Percentiles rank a stretch among this genome's conserved stretches.
Conservation (phyloP, 2,797 vertebrate species). For the Chaetophractus vellerosus region DNA sequence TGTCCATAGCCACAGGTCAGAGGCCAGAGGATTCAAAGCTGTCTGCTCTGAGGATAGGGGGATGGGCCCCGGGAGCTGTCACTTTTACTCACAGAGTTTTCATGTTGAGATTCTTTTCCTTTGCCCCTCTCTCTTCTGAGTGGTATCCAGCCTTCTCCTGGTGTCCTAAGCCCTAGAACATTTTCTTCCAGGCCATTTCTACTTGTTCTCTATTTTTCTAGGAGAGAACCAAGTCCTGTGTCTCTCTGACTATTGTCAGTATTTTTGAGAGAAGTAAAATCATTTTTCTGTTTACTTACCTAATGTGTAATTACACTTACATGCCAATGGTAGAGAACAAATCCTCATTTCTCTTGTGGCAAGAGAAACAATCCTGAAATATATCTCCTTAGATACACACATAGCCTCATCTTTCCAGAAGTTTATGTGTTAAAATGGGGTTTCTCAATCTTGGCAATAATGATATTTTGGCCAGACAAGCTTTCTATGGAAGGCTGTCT, state of each 20-base stretch:
- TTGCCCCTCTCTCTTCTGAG: too few species aligned
- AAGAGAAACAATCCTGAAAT: neutral
- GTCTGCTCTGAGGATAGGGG: too few species aligned
- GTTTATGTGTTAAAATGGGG: neutral
- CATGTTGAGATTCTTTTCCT: too few species aligned
- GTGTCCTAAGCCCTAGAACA: too few species aligned
- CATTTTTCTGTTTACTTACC: neutral
- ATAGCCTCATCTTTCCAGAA: neutral
- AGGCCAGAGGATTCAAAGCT: too few species aligned
- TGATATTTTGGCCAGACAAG: neutral
- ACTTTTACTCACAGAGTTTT: too few species aligned
- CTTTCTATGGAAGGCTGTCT: neutral
- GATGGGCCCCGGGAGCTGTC: too few species aligned
- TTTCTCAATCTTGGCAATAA: neutral
- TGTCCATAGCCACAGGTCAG: too few species aligned
- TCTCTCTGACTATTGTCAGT: neutral
- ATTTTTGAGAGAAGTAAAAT: neutral
- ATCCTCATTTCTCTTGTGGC: neutral
- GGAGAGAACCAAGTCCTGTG: too few species aligned
- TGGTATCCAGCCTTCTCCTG: too few species aligned
- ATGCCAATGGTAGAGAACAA: neutral
- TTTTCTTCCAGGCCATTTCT: too few species aligned
- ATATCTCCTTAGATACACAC: neutral
- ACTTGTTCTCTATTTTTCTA: too few species aligned
- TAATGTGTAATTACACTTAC: neutral